Evolutionary conservation across 2,888 invertebrate genomes (phyloP).

Genomic region (Pristionchus fissidentatus): DNA sequence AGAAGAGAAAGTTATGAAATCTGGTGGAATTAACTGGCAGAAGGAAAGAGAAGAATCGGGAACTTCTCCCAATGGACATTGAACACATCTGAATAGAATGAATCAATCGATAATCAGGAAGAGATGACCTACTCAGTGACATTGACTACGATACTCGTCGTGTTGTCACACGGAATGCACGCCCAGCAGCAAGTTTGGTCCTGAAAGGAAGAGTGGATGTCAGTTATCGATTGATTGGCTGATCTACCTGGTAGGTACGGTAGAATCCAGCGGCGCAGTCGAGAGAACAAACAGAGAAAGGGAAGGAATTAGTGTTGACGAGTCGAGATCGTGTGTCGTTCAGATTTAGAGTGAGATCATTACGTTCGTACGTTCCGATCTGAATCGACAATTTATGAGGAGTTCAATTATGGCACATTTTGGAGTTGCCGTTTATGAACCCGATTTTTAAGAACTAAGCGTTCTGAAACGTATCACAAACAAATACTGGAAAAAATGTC

Average conservation of each 20-base stretch:
- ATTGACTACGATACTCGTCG: slow-evolving; percentile 80
- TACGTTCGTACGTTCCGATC: slow-evolving; percentile 61
- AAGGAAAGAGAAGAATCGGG: slow-evolving; percentile 81
- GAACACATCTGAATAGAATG: slow-evolving; percentile 78
- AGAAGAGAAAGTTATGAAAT: slow-evolving; percentile 78
- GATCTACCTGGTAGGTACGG: slow-evolving; percentile 64
- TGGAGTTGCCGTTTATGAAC: too few species aligned
- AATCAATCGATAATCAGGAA: neutral
- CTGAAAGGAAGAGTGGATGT: slow-evolving; percentile 46
- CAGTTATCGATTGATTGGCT: neutral
- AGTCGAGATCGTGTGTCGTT: slow-evolving; percentile 52
- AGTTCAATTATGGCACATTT: too few species aligned
- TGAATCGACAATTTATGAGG: slow-evolving; percentile 8
- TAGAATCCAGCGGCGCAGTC: slow-evolving; percentile 81
- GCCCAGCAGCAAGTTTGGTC: slow-evolving; percentile 82
- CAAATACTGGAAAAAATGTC: neutral
- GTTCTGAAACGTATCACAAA: too few species aligned
- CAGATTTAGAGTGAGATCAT: slow-evolving; percentile 45
- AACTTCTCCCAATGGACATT: slow-evolving; percentile 82
- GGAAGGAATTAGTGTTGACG: slow-evolving; percentile 71
- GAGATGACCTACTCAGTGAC: slow-evolving; percentile 77
- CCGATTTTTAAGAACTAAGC: too few species aligned
- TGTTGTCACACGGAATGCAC: slow-evolving; percentile 82
- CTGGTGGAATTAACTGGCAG: slow-evolving; percentile 80
- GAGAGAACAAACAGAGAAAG: slow-evolving; percentile 82